Evolutionary conservation across 2,113 vertebrate genomes (phyloP).

Genomic region (Platycercus adscitus): DNA sequence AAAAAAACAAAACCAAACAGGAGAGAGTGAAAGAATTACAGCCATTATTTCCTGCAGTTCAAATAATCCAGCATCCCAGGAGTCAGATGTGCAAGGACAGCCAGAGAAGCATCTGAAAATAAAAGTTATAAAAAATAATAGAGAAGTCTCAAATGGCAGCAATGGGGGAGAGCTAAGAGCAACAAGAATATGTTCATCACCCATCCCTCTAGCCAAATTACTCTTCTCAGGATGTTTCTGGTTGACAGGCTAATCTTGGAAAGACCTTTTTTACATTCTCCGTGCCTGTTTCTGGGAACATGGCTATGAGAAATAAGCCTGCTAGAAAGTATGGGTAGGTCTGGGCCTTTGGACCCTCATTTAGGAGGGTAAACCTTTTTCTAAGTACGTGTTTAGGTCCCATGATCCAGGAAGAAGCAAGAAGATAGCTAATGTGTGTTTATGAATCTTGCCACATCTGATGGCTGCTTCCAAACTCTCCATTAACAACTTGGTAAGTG

Average conservation of each 20-base stretch:
- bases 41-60: background rate
- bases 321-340: background rate
- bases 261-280: background rate
- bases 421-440: background rate
- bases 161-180: background rate
- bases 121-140: background rate
- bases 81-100: background rate
- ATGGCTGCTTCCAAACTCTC: slow-evolving; percentile 21
- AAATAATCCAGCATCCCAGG: background rate
- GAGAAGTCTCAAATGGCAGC: background rate
- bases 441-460: background rate
- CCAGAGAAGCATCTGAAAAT: background rate
- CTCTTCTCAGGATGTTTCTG: background rate
- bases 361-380: background rate
- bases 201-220: background rate
- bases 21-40: background rate
- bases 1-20: background rate
- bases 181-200: background rate
- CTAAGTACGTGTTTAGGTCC: background rate
- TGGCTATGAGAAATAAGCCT: background rate
- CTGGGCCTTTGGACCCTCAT: background rate
- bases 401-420: background rate
- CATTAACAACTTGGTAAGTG: slow-evolving; percentile 25
- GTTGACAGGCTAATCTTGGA: background rate
- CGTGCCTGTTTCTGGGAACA: background rate